Conservation (phyloP, 2,113 vertebrate genomes). For the Lepidothrix coronata region DNA sequence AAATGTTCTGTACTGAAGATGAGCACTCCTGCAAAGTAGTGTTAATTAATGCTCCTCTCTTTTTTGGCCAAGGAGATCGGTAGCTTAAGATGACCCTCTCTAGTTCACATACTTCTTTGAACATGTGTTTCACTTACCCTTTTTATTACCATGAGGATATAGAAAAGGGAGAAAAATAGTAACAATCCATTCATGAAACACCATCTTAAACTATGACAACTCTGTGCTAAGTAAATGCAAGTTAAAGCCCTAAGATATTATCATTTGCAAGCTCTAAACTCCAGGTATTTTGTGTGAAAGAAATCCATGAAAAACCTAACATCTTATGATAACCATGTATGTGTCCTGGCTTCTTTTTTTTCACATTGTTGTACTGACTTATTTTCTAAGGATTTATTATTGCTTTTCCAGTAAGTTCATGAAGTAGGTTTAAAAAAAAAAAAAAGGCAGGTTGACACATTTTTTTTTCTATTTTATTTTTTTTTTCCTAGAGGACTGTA, state of each 20-base stretch:
- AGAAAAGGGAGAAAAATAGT: neutral
- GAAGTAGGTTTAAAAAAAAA: neutral
- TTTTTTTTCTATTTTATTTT: neutral
- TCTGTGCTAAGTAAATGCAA: neutral
- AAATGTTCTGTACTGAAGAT: neutral
- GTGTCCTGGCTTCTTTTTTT: neutral
- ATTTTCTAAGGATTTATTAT: neutral
- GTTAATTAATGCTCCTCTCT: neutral
- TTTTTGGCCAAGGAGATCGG: neutral
- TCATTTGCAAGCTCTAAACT: neutral
- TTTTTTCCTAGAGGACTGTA: neutral
- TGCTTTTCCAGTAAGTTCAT: neutral
- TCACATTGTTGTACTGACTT: neutral
- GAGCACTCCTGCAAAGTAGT: neutral
- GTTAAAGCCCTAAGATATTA: neutral
- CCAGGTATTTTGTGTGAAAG: neutral
- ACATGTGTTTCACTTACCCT: neutral
- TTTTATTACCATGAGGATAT: neutral
- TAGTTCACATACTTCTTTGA: neutral
- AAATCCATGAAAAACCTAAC: neutral
- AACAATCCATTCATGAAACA: neutral
- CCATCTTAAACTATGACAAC: neutral
- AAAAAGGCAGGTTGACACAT: fast-evolving
- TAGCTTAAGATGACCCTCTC: neutral
- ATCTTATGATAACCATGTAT: fast-evolving